These are phyloP conservation scores for Acipenser ruthenus DNA, from an alignment of 2,797 vertebrate genomes.

Conservation along the genomic window DNA sequence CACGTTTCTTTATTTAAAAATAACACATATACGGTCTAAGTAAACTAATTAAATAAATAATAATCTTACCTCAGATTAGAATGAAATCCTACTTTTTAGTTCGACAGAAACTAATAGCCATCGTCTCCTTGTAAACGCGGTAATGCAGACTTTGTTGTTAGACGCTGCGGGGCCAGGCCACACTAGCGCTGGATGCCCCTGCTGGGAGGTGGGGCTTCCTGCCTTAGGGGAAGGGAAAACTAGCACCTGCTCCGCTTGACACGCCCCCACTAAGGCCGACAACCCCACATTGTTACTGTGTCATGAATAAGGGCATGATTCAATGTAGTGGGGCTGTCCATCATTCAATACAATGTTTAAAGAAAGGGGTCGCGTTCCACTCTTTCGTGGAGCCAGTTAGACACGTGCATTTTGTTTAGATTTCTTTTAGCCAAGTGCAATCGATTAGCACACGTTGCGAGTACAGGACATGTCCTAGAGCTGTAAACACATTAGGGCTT, in stretches of 20 bases:
- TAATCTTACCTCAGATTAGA: conserved; percentile 56
- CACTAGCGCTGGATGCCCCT: conserved; percentile 43
- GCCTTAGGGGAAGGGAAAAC: conserved; percentile 36
- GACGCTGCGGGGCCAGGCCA: conserved; percentile 52
- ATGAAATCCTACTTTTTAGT: conserved; percentile 43
- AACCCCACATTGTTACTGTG: conserved; percentile 39
- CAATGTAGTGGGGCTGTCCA: background rate
- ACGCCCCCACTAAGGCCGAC: conserved; percentile 45
- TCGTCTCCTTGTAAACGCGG: conserved; percentile 31
- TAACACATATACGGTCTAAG: background rate
- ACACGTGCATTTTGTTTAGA: too few relatives aligned
- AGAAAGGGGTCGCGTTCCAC: too few relatives aligned
- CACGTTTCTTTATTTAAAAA: conserved; percentile 20
- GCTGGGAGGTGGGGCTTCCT: conserved; percentile 48
- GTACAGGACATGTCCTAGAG: too few relatives aligned
- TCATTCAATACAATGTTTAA: too few relatives aligned
- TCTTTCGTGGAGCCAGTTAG: too few relatives aligned
- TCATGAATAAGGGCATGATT: conserved; percentile 32
- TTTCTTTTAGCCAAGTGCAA: too few relatives aligned
- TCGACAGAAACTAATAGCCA: conserved; percentile 46
- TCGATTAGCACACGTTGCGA: too few relatives aligned
- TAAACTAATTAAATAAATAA: background rate
- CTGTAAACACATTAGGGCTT: too few relatives aligned
- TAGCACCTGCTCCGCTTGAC: conserved; percentile 59
- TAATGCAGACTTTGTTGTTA: conserved; percentile 57